Evolutionary conservation across 2,888 invertebrate genomes (phyloP).

Genomic region (Dysmachus trigonus): DNA sequence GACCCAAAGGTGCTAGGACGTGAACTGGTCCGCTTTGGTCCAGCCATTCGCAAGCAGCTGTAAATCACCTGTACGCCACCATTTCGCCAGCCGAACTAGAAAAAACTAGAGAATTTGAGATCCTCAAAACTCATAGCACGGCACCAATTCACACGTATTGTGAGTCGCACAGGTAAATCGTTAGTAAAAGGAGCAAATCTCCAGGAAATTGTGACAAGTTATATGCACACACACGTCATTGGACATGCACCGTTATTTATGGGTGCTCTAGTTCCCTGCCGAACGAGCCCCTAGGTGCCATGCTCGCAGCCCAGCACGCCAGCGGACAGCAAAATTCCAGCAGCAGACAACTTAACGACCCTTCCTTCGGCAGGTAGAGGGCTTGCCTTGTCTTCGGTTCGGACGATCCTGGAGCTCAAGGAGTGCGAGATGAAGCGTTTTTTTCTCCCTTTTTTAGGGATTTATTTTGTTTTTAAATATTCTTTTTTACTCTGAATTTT

Average conservation of each 20-base stretch:
- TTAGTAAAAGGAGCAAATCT: slow-evolving; percentile 4
- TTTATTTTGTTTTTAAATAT: neutral
- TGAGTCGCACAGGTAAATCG: neutral
- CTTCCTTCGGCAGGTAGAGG: neutral
- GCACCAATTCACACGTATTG: neutral
- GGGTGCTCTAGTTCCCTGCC: neutral
- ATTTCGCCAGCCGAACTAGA: neutral
- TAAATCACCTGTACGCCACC: neutral
- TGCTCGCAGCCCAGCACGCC: neutral
- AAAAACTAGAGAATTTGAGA: neutral
- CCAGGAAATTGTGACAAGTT: slow-evolving; percentile 26
- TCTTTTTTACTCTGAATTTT: neutral
- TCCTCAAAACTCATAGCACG: neutral
- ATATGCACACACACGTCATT: neutral
- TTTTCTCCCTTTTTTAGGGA: neutral
- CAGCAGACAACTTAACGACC: slow-evolving; percentile 9
- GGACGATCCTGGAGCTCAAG: neutral
- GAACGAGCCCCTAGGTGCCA: neutral
- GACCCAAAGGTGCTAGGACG: neutral
- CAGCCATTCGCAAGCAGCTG: neutral
- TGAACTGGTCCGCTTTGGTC: neutral
- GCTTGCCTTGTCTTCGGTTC: neutral
- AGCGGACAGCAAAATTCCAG: neutral
- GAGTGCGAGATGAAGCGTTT: neutral
- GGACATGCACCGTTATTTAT: slow-evolving; percentile 39